Conservation (phyloP, 2,797 vertebrate species). For the Paramormyrops hopkinsi region DNA sequence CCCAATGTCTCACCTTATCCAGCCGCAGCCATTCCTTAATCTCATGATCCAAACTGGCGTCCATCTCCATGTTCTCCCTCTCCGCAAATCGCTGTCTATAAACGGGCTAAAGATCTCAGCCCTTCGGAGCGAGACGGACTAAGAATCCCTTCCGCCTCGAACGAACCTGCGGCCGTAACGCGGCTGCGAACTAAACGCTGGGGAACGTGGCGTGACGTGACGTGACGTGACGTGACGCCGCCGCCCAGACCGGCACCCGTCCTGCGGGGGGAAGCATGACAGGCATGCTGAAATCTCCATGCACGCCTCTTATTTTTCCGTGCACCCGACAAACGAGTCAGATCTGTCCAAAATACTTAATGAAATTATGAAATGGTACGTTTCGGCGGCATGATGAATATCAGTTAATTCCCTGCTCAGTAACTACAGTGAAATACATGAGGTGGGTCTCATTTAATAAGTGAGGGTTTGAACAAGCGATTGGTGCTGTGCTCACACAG, state of each 20-base stretch:
- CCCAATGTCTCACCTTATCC: conserved; percentile 68
- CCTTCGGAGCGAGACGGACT: not conserved
- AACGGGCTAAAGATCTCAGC: not conserved
- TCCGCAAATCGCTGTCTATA: not conserved
- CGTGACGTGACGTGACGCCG: not conserved
- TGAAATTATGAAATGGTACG: not conserved
- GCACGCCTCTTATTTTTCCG: not conserved
- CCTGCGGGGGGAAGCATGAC: not conserved
- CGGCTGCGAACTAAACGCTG: not conserved
- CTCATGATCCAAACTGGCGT: conserved; percentile 44
- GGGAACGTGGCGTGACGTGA: not conserved
- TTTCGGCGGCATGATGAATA: not conserved
- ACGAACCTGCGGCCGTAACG: not conserved
- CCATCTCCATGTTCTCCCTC: conserved; percentile 50
- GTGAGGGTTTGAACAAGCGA: not conserved
- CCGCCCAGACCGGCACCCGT: not conserved
- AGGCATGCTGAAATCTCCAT: not conserved
- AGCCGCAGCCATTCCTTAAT: conserved; percentile 71
- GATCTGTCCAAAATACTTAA: not conserved
- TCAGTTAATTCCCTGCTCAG: not conserved
- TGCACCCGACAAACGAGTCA: not conserved
- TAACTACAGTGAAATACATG: not conserved
- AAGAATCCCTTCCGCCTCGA: not conserved
- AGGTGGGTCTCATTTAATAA: not conserved
- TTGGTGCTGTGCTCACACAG: not conserved